phyloP scores from a whole-genome alignment of 1,140 invertebrate genomes.

The Heliconius melpomene region DNA sequence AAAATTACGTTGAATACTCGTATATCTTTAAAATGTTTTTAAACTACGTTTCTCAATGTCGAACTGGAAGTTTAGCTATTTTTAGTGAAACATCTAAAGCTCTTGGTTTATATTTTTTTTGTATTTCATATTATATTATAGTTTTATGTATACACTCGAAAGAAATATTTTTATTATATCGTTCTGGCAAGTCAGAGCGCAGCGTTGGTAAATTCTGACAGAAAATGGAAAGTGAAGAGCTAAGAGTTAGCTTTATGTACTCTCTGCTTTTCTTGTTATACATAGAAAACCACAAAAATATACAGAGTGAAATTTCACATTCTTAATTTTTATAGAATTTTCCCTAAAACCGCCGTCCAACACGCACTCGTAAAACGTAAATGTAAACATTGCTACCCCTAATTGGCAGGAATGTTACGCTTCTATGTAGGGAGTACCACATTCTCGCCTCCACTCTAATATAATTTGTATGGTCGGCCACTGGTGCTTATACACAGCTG shows the following conservation, averaged over 20 bases:
- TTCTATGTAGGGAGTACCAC: slow-evolving; percentile 26
- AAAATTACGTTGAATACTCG: neutral
- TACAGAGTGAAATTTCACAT: no score
- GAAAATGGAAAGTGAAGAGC: no score
- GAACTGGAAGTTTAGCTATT: neutral
- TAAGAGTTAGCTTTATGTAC: no score
- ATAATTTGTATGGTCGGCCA: slow-evolving; percentile 40
- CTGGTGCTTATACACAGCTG: slow-evolving; percentile 39
- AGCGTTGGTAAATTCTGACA: no score
- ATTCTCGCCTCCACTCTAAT: slow-evolving; percentile 38
- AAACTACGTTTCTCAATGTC: neutral
- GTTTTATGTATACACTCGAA: no score
- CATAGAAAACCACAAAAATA: no score
- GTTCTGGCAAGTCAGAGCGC: no score
- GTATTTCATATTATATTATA: no score
- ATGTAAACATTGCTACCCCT: slow-evolving; percentile 18
- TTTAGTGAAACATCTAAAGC: no score
- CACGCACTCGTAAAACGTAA: neutral
- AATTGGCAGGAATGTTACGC: slow-evolving; percentile 26
- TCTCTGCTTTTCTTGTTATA: no score
- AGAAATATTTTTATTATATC: no score
- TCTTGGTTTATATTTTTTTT: no score
- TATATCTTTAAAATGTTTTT: slow-evolving; percentile 17
- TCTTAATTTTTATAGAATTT: neutral
- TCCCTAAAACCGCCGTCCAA: neutral